Evolutionary conservation across 2,888 invertebrate genomes (phyloP), one percentile per base, ranked within the genome.

Genomic region (Agapetus fuscipes): DNA sequence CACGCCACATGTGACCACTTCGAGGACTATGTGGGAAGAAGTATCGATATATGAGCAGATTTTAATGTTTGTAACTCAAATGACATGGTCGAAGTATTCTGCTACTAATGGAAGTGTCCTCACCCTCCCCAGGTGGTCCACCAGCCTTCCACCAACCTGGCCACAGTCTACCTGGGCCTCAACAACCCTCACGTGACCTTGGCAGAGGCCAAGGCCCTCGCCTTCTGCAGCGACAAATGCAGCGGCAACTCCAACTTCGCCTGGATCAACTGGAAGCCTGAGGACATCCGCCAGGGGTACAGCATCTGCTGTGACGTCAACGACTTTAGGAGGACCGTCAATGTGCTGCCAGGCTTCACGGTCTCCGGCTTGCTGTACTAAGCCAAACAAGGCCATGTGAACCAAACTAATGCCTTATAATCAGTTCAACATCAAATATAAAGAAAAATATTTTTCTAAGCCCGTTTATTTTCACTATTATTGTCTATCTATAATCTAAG

Each of bases 301-400:
- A 72, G 74, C 31, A 78, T 79, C 56, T 78, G 76, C 51, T 80
- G 80, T 53, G 60, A 62, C 2, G 61, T 80, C 13, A 59, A 66
- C 14, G 74, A 76, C 45, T 71, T 80, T 50, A 62, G 71, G 29
- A 60, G 61, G 45, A 58, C 58, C 2, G 59, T 80, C 4, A 60
- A 63, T 0, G 66, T 68, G 46, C 54, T 79, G n/a, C 79, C 78
- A 1, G 48, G 56, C 2, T 64, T 78, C 32, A 54, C 57, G 14
- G 68, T 72, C 3, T 57, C 55, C 28, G 69, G 62, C 10, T 57
- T 74, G 12, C 49, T 60, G 36, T 54, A 66, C 17, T 50, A 20
- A 20, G 9, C 20, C n/a, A n/a, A n/a, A n/a, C n/a, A n/a, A n/a
- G n/a, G n/a, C n/a, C n/a, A n/a, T n/a, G n/a, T n/a, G n/a, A n/a